phyloP scores from a whole-genome alignment of 2,113 vertebrate genomes.

The Canis aureus region DNA sequence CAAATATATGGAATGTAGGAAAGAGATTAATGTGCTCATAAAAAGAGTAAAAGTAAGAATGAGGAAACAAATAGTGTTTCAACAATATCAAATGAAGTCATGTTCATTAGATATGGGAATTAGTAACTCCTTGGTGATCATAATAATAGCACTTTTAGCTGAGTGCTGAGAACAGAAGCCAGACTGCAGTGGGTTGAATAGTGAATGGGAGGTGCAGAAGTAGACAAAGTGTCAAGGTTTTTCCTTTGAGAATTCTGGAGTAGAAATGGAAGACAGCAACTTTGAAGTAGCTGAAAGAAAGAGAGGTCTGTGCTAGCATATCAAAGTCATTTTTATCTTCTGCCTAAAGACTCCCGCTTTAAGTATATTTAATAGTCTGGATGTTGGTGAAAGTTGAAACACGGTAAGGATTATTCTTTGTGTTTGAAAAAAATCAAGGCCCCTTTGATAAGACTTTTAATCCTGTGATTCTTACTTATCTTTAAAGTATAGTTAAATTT shows the following conservation, averaged over 20 bases:
- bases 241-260: conserved; percentile 50
- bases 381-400: conserved; percentile 55
- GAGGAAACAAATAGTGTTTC: background rate
- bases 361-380: conserved; percentile 53
- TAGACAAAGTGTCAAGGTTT: background rate
- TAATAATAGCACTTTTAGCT: background rate
- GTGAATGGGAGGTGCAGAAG: background rate
- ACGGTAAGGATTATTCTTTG: conserved; percentile 45
- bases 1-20: background rate
- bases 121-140: background rate
- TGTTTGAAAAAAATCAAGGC: conserved; percentile 43
- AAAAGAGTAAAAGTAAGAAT: background rate
- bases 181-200: background rate
- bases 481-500: background rate
- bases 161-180: background rate
- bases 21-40: background rate
- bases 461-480: background rate
- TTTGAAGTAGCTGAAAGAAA: conserved; percentile 71
- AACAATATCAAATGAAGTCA: background rate
- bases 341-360: conserved; percentile 55
- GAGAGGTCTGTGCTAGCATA: conserved; percentile 47
- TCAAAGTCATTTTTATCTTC: conserved; percentile 78
- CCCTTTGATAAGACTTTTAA: conserved; percentile 48
- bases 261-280: conserved; percentile 52
- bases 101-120: background rate